Base-by-base conservation (phyloP, 2,113 vertebrate genomes). In the Megalops atlanticus region DNA sequence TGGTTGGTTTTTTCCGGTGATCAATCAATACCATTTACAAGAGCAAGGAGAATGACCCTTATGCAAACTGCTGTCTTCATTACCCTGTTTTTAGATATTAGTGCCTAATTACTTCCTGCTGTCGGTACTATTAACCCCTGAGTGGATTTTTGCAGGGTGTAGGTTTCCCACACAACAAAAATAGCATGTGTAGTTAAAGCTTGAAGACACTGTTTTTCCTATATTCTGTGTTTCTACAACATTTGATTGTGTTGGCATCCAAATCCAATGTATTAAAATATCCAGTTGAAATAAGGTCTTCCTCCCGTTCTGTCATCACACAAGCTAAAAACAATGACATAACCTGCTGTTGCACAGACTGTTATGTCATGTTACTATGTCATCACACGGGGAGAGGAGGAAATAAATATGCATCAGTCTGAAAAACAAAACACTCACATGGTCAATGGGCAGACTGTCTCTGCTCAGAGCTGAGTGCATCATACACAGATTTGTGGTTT, bases 1-100 rank as follows among this genome's bases (percentile, higher is more conserved):
- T 24, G 49, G 24, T 80, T 74, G 43, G 76, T 27, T 78, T 39
- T 40, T 35, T 38, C 58, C 54, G 41, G 38, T 41, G 58, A 69
- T 31, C 47, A 24, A 31, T 31, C 41, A 31, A 40, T 31, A 47
- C 27, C 18, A 43, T 31, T 43, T 31, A 1, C 74, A 3, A 47
- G 43, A 8, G 18, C 38, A 74, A 39, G 6, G 39, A 41, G 35
- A 35, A 11, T 64, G 31, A 11, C 24, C 58, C 8, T n/a, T 31
- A 18, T 24, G 11, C 58, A 64, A 10, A 31, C 58, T 7, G 58
- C 58, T 64, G 58, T 2, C 18, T 31, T 31, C 58, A 64, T 64
- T n/a, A 1, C 31, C 27, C 58, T 64, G 58, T 64, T 24, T 31
- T 64, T 64, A 64, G 11, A 64, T n/a, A 64, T 8, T 64, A 64